phyloP scores from a whole-genome alignment of 2,888 invertebrate genomes.

The Drosophila lacicola region DNA sequence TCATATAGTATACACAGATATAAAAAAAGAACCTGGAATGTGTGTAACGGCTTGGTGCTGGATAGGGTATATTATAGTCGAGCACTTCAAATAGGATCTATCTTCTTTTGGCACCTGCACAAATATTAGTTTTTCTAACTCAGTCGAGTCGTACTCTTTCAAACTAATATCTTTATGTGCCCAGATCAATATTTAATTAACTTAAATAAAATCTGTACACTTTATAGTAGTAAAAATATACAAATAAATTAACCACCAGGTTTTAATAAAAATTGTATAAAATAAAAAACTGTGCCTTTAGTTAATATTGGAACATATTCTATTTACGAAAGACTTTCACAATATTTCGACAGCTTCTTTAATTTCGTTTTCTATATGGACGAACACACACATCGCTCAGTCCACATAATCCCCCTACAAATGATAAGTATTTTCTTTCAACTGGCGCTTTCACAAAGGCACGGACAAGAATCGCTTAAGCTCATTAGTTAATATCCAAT shows the following conservation, averaged over 20 bases:
- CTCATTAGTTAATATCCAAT: constrained; percentile 80
- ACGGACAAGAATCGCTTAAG: constrained; percentile 65
- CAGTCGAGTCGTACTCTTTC: too few relatives aligned
- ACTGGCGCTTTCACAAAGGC: constrained; percentile 63
- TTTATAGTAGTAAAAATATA: neutral
- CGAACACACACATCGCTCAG: constrained; percentile 49
- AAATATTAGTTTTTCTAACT: too few relatives aligned
- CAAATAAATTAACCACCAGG: neutral
- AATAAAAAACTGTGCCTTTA: constrained; percentile 3
- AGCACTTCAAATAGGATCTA: too few relatives aligned
- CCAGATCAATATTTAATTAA: too few relatives aligned
- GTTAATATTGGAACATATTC: constrained; percentile 13
- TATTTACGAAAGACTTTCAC: constrained; percentile 55
- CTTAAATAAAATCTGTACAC: neutral
- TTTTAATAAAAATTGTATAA: neutral
- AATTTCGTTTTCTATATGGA: constrained; percentile 46
- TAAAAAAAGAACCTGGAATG: too few relatives aligned
- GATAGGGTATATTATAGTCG: too few relatives aligned
- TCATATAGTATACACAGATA: too few relatives aligned
- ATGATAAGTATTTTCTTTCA: constrained; percentile 36
- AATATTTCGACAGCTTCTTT: constrained; percentile 31
- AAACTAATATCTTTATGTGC: too few relatives aligned
- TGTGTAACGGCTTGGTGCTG: too few relatives aligned
- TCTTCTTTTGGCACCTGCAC: too few relatives aligned
- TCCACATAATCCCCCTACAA: constrained; percentile 8